phyloP scores from a whole-genome alignment of 1,140 invertebrate genomes.

The Tribolium madens region DNA sequence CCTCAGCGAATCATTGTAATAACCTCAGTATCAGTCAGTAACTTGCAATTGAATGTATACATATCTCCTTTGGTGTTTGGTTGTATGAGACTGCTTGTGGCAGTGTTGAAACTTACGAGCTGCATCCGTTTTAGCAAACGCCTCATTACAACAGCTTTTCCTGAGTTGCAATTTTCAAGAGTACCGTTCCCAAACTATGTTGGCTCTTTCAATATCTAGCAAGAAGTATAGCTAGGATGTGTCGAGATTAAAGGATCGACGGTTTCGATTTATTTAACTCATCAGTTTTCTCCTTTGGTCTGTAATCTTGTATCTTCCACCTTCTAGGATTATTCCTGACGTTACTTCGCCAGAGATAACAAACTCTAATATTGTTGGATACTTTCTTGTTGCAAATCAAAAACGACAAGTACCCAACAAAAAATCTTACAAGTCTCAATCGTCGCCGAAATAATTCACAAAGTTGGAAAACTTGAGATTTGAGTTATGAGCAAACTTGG shows the following conservation, averaged over 20 bases:
- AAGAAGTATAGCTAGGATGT: slow-evolving; percentile 40
- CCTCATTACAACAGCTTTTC: slow-evolving; percentile 32
- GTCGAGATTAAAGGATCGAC: slow-evolving; percentile 38
- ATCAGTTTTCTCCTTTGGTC: slow-evolving; percentile 25
- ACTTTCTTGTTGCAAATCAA: neutral
- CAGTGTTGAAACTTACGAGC: slow-evolving; percentile 25
- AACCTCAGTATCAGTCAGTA: neutral
- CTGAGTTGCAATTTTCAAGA: slow-evolving; percentile 43
- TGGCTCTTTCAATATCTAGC: slow-evolving; percentile 29
- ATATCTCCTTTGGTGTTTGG: neutral
- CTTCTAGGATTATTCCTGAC: slow-evolving; percentile 25
- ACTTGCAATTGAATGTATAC: slow-evolving; percentile 6
- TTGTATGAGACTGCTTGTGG: slow-evolving; percentile 4
- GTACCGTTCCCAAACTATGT: slow-evolving; percentile 40
- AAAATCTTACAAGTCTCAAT: neutral
- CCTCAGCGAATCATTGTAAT: neutral
- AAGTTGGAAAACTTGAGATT: neutral
- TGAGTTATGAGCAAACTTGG: slow-evolving; percentile 20
- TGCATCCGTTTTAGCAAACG: slow-evolving; percentile 35
- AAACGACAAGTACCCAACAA: neutral
- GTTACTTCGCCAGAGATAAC: slow-evolving; percentile 22
- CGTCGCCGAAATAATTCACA: slow-evolving; percentile 23
- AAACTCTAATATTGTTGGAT: slow-evolving; percentile 13
- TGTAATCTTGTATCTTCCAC: slow-evolving; percentile 34
- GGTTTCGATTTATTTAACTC: slow-evolving; percentile 37